phyloP scores from a whole-genome alignment of 2,797 vertebrate genomes.

The Pristis pectinata region DNA sequence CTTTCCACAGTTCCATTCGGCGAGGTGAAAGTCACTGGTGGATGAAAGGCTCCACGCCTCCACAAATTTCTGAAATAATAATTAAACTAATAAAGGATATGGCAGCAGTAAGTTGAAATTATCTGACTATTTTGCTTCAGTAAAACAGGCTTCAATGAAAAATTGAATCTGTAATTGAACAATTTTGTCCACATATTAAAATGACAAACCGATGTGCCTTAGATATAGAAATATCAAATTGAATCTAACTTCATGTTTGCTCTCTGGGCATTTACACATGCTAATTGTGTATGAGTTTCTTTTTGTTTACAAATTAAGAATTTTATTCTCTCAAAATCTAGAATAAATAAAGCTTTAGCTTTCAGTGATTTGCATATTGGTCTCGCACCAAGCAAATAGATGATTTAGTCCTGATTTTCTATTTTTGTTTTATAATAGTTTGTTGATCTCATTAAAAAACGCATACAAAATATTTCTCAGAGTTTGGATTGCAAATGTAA shows the following conservation, averaged over 20 bases:
- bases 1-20: constrained; percentile 75
- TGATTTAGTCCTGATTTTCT: neutral
- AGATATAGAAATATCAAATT: neutral
- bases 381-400: neutral
- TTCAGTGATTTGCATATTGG: too few species aligned
- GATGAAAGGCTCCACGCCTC: constrained; percentile 98
- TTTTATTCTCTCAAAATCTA: too few species aligned
- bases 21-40: constrained; percentile 98
- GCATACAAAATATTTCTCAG: neutral
- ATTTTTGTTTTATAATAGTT: neutral
- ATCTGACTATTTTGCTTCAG: neutral
- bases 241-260: neutral
- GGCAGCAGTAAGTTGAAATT: constrained; percentile 79
- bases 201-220: neutral
- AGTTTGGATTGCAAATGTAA: neutral
- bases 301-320: too few species aligned
- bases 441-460: neutral
- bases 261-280: neutral
- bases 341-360: too few species aligned
- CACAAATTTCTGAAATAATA: constrained; percentile 97
- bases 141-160: constrained; percentile 33
- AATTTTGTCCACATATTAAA: constrained; percentile 33
- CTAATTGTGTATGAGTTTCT: neutral
- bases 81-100: constrained; percentile 98
- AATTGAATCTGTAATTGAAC: neutral